Base-by-base conservation (phyloP, 2,888 invertebrate species). In the Tethea ocularis region DNA sequence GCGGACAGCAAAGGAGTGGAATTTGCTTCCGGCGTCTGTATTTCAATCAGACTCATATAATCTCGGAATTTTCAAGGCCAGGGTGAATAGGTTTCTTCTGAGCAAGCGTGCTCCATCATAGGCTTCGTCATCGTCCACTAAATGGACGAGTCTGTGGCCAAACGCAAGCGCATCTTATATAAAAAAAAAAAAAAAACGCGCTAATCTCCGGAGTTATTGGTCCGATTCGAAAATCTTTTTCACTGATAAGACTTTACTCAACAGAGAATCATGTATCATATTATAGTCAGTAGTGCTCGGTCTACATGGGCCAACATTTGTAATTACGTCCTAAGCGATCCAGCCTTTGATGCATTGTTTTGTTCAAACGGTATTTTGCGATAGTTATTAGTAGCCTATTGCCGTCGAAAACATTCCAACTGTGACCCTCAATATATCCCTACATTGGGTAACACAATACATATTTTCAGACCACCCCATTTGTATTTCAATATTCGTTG, bases 291-390 rank as follows among this genome's bases (percentile, higher is more conserved):
- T 20, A 20, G 46, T 46, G 20, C 46, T 8, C 46, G 20, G 20
- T 20, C 20, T 10, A 67, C 67, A 63, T 58, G 57, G 63, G 57
- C 72, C 71, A 65, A 79, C 82, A 79, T 80, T 75, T 77, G 78
- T 86, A 83, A 86, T 86, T 82, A 77, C 84, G 74, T 75, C 74
- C 77, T 78, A 80, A 83, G 78, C 76, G n/a, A 83, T 81, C 81
- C 83, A 80, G 79, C 77, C 41, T 46, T 78, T 78, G 81, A 83
- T 76, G 74, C 77, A 72, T 77, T 78, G 81, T 80, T 84, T 87
- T 87, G 84, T 87, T 85, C 78, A 79, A 78, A 75, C 46, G 46
- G 20, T n/a, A n/a, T n/a, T n/a, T n/a, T n/a, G n/a, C 46, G 7
- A 46, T 41, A 17, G 41, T 76, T 72, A 80, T 79, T 81, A 82